Base-by-base conservation (phyloP, 2,113 vertebrate species). In the Cinclus mexicanus region DNA sequence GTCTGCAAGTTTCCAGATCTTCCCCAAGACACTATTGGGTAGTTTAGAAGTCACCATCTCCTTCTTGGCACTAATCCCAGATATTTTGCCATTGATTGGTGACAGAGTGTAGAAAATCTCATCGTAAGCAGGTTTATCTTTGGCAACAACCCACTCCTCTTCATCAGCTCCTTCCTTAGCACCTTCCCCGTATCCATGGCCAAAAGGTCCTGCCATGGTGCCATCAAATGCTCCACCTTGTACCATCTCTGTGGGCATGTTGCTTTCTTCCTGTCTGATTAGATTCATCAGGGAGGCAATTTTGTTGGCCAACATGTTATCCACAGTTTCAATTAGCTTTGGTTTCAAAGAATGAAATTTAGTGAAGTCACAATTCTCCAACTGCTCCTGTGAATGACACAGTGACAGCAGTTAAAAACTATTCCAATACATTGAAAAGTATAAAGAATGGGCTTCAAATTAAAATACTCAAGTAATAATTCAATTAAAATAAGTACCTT, bases 1-100 rank as follows among this genome's bases (percentile, higher is more conserved):
- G 98, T 99, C 99, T 4, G 99, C 98, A 95, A 99, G 98, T 95
- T 99, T 99, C 99, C 99, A 99, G 98, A 99, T 99, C 98, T 99
- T 99, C 55, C 99, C 99, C 67, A 99, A 97, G 63, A 99, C 99
- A 0, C 98, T 99, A 91, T 99, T 99, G 95, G 99, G 99, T 90
- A 99, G 98, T 90, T 98, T 99, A 55, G 99, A 99, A 97, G 98
- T 99, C 97, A 99, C 98, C 99, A 99, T 99, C 97, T 99, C 99
- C 93, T 98, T 99, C 98, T 99, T 99, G 90, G 99, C 99, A 6
- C 98, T 99, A 97, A 98, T 98, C 1, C 99, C 99, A 1, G 98
- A 98, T 97, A 99, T 98, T 98, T 99, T 99, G 64, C 99, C 99
- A 5, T 99, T 99, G 97, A 99, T 49, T 15, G 99, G 99, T 46